phyloP scores from a whole-genome alignment of 2,797 vertebrate species.

The Tokudaia tokunoshimensis region DNA sequence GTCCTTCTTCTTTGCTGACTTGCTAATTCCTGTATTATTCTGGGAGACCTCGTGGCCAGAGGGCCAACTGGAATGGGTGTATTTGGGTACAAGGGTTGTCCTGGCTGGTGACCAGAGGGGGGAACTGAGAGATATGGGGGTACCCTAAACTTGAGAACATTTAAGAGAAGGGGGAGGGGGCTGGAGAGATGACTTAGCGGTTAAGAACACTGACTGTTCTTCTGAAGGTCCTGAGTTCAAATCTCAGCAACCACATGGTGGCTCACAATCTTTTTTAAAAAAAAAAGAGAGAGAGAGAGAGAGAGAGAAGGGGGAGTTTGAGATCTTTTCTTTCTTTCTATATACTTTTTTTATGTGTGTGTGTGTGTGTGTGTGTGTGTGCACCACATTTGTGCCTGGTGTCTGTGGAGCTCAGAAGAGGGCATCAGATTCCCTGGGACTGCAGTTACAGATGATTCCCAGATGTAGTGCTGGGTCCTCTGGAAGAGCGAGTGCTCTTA shows the following conservation, averaged over 20 bases:
- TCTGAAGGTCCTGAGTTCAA: too few relatives aligned
- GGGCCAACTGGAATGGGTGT: neutral
- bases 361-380: neutral
- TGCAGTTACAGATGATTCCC: too few relatives aligned
- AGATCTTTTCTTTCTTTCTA: neutral
- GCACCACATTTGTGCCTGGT: neutral
- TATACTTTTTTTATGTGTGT: too few relatives aligned
- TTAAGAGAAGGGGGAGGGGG: neutral
- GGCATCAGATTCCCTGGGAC: neutral
- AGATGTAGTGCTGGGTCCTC: neutral
- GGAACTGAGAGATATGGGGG: neutral
- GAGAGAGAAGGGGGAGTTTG: too few relatives aligned
- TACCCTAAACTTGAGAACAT: neutral
- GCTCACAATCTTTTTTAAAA: too few relatives aligned
- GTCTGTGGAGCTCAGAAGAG: neutral
- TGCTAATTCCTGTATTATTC: rapidly evolving
- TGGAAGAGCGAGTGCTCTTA: neutral
- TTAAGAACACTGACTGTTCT: too few relatives aligned
- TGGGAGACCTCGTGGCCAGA: neutral
- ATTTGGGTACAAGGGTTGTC: neutral
- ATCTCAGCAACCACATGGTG: too few relatives aligned
- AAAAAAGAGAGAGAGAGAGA: too few relatives aligned
- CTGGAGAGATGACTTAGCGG: too few relatives aligned
- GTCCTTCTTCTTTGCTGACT: neutral
- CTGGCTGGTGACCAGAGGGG: neutral